Percentiles rank a stretch among this genome's conserved stretches.
Conservation (phyloP, 2,797 vertebrate genomes). For the Fundulus diaphanus region DNA sequence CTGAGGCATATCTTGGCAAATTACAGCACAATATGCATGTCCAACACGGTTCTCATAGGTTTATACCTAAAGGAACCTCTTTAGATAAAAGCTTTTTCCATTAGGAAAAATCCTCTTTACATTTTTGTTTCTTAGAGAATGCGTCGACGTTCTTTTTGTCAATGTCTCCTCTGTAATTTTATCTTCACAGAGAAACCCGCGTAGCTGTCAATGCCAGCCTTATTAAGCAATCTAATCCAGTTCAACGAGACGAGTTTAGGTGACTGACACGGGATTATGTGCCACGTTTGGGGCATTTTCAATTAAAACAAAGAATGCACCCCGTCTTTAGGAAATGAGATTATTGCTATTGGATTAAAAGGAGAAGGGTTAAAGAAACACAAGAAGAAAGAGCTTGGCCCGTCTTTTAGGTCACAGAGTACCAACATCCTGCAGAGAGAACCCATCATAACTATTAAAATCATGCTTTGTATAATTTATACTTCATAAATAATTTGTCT, state of each 20-base stretch:
- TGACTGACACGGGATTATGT: background rate
- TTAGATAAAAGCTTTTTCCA: background rate
- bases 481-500: conserved; percentile 40
- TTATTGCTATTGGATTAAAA: conserved; percentile 1
- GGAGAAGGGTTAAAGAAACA: conserved; percentile 27
- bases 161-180: conserved; percentile 5
- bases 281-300: background rate
- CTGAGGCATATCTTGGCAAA: conserved; percentile 12
- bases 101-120: background rate
- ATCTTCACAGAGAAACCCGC: conserved; percentile 13
- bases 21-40: background rate
- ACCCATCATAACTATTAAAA: conserved; percentile 19
- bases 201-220: conserved; percentile 8
- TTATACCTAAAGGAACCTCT: background rate
- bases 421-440: background rate
- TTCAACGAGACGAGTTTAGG: conserved; percentile 12
- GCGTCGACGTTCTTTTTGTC: background rate
- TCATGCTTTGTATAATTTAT: conserved; percentile 45
- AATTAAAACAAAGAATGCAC: background rate
- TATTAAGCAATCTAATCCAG: background rate
- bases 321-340: background rate
- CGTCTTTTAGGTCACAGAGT: conserved; percentile 23
- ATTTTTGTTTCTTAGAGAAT: background rate
- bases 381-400: background rate
- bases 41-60: background rate